These are phyloP conservation scores for Atrichornis clamosus DNA, from an alignment of 2,113 vertebrate genomes.

Conservation along the genomic window DNA sequence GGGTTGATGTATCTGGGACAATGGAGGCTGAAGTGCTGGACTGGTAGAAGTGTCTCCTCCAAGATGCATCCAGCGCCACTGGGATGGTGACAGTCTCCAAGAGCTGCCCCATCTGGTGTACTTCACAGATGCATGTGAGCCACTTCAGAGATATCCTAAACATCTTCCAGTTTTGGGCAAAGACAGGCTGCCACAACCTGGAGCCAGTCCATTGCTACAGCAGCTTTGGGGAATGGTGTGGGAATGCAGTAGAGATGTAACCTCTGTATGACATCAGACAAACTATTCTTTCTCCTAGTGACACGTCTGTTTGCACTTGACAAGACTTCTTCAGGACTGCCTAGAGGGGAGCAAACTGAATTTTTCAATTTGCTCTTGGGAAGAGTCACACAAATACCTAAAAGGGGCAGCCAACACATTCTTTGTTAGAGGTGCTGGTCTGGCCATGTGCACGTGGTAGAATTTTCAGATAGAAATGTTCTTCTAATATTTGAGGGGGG, in stretches of 20 bases:
- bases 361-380: background rate
- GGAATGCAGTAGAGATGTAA: background rate
- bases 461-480: background rate
- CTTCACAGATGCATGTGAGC: background rate
- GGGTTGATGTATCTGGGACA: background rate
- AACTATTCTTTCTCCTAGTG: background rate
- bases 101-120: background rate
- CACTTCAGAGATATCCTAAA: background rate
- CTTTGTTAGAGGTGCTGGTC: background rate
- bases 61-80: rapidly evolving
- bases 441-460: background rate
- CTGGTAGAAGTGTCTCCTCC: background rate
- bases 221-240: background rate
- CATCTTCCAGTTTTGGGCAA: background rate
- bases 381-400: background rate
- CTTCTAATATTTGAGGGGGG: background rate
- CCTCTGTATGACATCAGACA: background rate
- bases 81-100: background rate
- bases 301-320: background rate
- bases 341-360: background rate
- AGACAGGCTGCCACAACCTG: background rate
- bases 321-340: background rate
- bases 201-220: background rate
- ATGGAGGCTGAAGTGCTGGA: background rate
- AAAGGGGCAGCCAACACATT: background rate